Evolutionary conservation across 2,888 invertebrate species (phyloP).

Genomic region (Drosophila mulleri): DNA sequence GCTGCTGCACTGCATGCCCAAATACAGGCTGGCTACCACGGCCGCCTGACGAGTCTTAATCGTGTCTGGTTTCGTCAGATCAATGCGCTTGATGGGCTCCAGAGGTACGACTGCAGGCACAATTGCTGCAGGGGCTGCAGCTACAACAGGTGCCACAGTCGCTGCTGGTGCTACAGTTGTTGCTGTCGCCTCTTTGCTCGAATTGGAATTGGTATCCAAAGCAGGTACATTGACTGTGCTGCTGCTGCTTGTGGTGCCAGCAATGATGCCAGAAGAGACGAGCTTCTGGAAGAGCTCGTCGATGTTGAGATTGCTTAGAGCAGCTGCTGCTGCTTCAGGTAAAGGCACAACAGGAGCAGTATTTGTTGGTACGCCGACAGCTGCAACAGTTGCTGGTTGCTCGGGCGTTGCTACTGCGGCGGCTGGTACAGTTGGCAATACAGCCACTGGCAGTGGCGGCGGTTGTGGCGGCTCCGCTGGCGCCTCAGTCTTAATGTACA

Average conservation of each 20-base stretch:
- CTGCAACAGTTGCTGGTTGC: slow-evolving; percentile 40
- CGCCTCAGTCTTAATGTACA: slow-evolving; percentile 86
- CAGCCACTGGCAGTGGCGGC: slow-evolving; percentile 53
- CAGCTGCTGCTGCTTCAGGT: slow-evolving; percentile 69
- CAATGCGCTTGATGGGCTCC: slow-evolving; percentile 87
- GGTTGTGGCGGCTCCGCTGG: slow-evolving; percentile 66
- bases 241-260: slow-evolving; percentile 49
- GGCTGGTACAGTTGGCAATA: slow-evolving; percentile 1
- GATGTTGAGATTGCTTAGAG: slow-evolving; percentile 87
- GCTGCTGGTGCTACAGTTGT: slow-evolving; percentile 20
- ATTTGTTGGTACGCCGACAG: slow-evolving; percentile 16
- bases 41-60: slow-evolving; percentile 91
- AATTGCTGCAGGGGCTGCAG: slow-evolving; percentile 2
- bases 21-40: slow-evolving; percentile 90
- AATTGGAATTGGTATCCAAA: slow-evolving; percentile 16
- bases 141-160: neutral
- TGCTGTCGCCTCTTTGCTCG: slow-evolving; percentile 28
- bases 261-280: slow-evolving; percentile 93
- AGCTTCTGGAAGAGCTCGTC: slow-evolving; percentile 94
- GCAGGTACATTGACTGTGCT: slow-evolving; percentile 27
- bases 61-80: slow-evolving; percentile 89
- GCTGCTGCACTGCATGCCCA: slow-evolving; percentile 97
- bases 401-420: slow-evolving; percentile 21
- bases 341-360: slow-evolving; percentile 29
- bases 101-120: slow-evolving; percentile 21